Conservation (phyloP, 92 coral and sea anemone species). For the Parazoanthus darwini region DNA sequence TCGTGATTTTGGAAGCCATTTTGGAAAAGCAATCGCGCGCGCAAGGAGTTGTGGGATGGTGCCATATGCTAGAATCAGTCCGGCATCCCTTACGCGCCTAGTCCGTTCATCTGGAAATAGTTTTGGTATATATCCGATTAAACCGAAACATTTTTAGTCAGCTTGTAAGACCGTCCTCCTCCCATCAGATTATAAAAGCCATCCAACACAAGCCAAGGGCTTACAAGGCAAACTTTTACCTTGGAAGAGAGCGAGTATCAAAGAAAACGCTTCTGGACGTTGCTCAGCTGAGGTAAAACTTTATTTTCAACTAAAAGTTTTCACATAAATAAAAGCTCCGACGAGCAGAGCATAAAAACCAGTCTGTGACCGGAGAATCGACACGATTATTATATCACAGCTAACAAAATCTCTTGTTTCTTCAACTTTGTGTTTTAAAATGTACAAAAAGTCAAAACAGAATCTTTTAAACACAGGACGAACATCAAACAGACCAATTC, state of each 20-base stretch:
- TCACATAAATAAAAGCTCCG: conserved; percentile 23
- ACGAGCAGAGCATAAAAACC: neutral
- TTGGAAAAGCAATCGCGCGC: too few relatives aligned
- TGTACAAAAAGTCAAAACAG: neutral
- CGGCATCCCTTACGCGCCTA: too few relatives aligned
- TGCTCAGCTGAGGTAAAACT: neutral
- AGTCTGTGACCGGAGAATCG: neutral
- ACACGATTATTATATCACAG: neutral
- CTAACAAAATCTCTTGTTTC: neutral
- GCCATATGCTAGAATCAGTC: too few relatives aligned
- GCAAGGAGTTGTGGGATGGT: too few relatives aligned
- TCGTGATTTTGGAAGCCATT: too few relatives aligned
- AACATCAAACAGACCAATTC: neutral
- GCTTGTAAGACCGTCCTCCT: too few relatives aligned
- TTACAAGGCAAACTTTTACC: too few relatives aligned
- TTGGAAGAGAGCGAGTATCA: neutral
- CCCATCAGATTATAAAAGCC: too few relatives aligned
- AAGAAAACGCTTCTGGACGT: neutral
- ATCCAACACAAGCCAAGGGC: too few relatives aligned
- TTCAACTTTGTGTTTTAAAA: neutral
- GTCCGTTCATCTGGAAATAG: too few relatives aligned
- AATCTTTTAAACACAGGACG: neutral
- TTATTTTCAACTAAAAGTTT: neutral
- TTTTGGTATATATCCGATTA: too few relatives aligned
- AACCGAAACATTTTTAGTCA: too few relatives aligned